A percentile compares a stretch with the other conserved stretches of the same genome.
phyloP scores from a whole-genome alignment of 2,797 vertebrate species.

The Tolypeutes matacus region DNA sequence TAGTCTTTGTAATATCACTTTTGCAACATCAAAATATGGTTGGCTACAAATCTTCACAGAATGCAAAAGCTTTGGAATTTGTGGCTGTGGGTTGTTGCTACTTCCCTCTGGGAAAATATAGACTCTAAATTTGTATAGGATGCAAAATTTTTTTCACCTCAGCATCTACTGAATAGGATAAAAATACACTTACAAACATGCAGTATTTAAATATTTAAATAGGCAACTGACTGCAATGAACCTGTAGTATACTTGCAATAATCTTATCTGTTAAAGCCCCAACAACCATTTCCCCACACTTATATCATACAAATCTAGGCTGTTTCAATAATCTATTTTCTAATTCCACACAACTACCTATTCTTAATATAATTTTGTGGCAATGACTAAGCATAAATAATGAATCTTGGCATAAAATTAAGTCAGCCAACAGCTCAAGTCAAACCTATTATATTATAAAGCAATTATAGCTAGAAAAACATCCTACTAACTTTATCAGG shows the following conservation, averaged over 20 bases:
- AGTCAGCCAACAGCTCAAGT: background rate
- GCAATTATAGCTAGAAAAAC: background rate
- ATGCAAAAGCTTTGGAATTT: slow-evolving; percentile 33
- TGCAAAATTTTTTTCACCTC: slow-evolving; percentile 15
- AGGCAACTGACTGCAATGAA: background rate
- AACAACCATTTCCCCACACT: background rate
- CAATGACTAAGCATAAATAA: background rate
- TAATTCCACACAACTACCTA: background rate
- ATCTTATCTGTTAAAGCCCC: background rate
- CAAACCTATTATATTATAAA: background rate
- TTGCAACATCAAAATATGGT: background rate
- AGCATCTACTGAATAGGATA: slow-evolving; percentile 7
- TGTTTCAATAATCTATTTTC: background rate
- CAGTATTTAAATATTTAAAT: slow-evolving; percentile 18
- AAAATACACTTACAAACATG: slow-evolving; percentile 40
- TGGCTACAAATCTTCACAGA: slow-evolving; percentile 1
- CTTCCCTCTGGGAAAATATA: slow-evolving; percentile 21
- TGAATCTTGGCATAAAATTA: slow-evolving; percentile 39
- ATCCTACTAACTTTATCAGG: background rate
- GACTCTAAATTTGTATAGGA: background rate
- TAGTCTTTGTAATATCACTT: background rate
- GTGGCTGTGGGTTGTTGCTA: background rate
- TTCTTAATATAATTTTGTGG: background rate
- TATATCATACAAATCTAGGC: background rate
- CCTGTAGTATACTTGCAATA: background rate